Evolutionary conservation across 2,888 invertebrate genomes (phyloP).

Genomic region (Cantharis rufa): DNA sequence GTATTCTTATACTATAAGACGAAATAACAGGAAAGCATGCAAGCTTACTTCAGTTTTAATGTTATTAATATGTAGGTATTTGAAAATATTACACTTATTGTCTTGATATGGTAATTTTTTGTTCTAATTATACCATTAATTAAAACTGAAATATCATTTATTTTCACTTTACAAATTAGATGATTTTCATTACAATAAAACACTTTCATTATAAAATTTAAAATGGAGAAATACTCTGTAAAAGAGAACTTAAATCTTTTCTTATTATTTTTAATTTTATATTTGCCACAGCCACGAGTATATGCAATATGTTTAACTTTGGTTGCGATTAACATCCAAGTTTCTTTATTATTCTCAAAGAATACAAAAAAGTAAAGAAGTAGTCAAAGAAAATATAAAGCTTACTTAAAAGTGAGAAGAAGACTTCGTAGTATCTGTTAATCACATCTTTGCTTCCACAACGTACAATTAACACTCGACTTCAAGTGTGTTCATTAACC

Average conservation of each 20-base stretch:
- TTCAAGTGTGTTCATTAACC: constrained; percentile 28
- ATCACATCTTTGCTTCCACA: constrained; percentile 21
- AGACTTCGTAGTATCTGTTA: constrained; percentile 18
- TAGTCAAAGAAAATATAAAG: constrained; percentile 26
- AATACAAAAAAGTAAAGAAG: constrained; percentile 20
- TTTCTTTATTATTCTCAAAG: constrained; percentile 21
- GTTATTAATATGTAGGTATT: neutral
- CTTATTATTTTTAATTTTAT: neutral
- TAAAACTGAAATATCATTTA: neutral
- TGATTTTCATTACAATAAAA: neutral
- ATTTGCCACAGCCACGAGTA: neutral
- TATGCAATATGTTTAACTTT: neutral
- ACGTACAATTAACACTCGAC: constrained; percentile 29
- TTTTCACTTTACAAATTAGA: neutral
- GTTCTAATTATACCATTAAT: neutral
- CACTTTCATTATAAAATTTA: neutral
- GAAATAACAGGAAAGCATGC: neutral
- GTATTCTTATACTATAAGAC: neutral
- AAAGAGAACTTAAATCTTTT: neutral
- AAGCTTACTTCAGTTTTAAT: neutral
- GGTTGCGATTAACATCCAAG: constrained; percentile 10
- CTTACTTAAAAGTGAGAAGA: constrained; percentile 10
- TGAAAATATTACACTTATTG: neutral
- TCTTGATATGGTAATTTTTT: neutral
- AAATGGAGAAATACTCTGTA: neutral